Base-by-base conservation (phyloP, 92 coral and sea anemone genomes). In the Porites divaricata region DNA sequence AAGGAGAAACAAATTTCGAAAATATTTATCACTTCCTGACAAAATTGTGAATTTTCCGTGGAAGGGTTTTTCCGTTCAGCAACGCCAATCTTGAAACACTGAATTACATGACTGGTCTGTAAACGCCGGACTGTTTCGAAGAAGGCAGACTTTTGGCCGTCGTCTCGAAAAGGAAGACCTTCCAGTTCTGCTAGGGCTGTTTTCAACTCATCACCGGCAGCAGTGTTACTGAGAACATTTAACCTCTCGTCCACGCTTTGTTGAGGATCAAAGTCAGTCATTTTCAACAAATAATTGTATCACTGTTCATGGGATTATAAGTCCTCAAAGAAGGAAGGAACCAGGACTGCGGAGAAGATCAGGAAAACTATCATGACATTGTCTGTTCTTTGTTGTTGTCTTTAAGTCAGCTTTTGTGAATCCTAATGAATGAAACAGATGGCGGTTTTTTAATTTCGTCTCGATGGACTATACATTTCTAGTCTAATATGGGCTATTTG, bases 31-130 rank as follows among this genome's bases (percentile, higher is more conserved):
- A 45, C 72, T 50, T 59, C 78, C 15, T 50, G 72, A 0, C 49
- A 51, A 48, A 62, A 82, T 23, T 59, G 63, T 63, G 72, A 72
- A 48, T 70, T 4, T 22, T 72, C 79, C 23, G 11, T 14, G 11
- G 0, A 9, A 25, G 0, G 45, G 1, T 21, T 49, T 0, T 64
- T 52, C 17, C 61, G 62, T 41, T 78, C 78, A 3, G 52, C 28
- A 19, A 71, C 64, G 15, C 72, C 86, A 9, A 62, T 19, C 3
- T 72, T 73, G 45, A 72, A 82, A 48, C 50, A 23, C 28, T 73
- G 63, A 63, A 61, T 49, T 21, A 82, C 52, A 70, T 82, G 86
- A 20, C 62, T 35, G 49, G 54, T 63, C 56, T 82, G 79, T 12
- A 82, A 51, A 48, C 72, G 22, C 72, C 63, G 78, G 22, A 82